A percentile compares a stretch with the other conserved stretches of the same genome.
These are phyloP conservation scores for Rhadinocentrus ornatus DNA, from an alignment of 2,797 vertebrate species.

Conservation along the genomic window DNA sequence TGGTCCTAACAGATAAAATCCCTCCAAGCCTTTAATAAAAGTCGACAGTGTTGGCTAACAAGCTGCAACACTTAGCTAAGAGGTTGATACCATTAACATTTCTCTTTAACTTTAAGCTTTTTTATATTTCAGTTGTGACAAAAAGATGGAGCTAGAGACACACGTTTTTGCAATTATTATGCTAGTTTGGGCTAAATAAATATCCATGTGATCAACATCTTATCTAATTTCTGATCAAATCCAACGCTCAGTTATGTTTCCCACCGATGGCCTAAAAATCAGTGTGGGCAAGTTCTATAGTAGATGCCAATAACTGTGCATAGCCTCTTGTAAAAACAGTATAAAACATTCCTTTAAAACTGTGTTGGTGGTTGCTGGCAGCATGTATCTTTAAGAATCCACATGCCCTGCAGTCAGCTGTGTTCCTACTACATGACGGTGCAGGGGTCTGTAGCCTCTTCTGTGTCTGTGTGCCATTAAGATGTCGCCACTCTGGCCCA, in stretches of 20 bases:
- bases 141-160: not conserved
- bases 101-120: not conserved
- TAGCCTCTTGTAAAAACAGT: constrained; percentile 36
- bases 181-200: not conserved
- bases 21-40: too few species aligned
- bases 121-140: not conserved
- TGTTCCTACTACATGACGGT: constrained; percentile 29
- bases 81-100: not conserved
- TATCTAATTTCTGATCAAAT: not conserved
- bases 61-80: not conserved
- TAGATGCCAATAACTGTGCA: constrained; percentile 19
- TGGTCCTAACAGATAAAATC: not conserved
- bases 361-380: constrained; percentile 36
- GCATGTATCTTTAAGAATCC: constrained; percentile 39
- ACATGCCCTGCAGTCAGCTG: constrained; percentile 58
- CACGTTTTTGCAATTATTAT: not conserved
- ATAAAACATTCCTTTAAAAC: constrained; percentile 30
- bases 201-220: not conserved
- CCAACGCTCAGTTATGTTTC: not conserved
- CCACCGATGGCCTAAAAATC: constrained; percentile 13
- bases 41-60: not conserved
- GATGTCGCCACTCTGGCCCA: constrained; percentile 74
- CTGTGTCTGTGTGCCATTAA: constrained; percentile 73
- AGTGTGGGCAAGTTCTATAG: constrained; percentile 17
- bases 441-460: constrained; percentile 56